Percentiles rank a stretch among this genome's conserved stretches.
These are phyloP conservation scores for Orchesella flavescens DNA, from an alignment of 2,888 invertebrate species.

Conservation along the genomic window DNA sequence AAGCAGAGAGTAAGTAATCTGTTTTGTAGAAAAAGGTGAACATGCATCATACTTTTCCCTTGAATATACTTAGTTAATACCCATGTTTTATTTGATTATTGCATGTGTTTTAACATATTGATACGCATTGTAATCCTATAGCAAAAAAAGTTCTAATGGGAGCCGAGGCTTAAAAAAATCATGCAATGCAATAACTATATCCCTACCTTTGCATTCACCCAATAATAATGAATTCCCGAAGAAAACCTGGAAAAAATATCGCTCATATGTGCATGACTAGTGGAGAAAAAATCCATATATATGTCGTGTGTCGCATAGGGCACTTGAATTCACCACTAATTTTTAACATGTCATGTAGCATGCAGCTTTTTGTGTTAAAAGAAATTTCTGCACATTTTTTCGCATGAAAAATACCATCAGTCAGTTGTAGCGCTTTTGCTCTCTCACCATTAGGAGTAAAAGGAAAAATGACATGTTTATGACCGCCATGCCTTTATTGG, in stretches of 20 bases:
- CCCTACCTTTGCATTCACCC: conserved; percentile 4
- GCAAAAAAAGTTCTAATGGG: not conserved
- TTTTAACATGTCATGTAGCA: conserved; percentile 5
- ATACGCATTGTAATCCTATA: conserved; percentile 18
- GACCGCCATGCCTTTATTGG: conserved; percentile 65
- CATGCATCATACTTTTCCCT: conserved; percentile 16
- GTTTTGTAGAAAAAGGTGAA: not conserved
- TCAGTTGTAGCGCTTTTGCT: not conserved
- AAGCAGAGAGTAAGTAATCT: too few species aligned
- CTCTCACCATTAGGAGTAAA: not conserved
- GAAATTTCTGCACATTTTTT: conserved; percentile 16
- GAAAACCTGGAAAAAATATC: not conserved
- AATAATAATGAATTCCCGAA: not conserved
- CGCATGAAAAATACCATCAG: conserved; percentile 23
- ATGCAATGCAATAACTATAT: conserved; percentile 21
- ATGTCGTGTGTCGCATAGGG: conserved; percentile 17
- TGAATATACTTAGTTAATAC: not conserved
- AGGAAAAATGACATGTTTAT: conserved; percentile 45
- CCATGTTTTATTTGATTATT: conserved; percentile 46
- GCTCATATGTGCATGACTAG: conserved; percentile 2
- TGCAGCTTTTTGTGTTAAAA: not conserved
- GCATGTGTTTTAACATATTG: conserved; percentile 44
- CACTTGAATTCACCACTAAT: conserved; percentile 9
- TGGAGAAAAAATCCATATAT: conserved; percentile 16
- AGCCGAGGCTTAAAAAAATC: conserved; percentile 12